phyloP scores from a whole-genome alignment of 2,888 invertebrate species.

The Lottia gigantea region DNA sequence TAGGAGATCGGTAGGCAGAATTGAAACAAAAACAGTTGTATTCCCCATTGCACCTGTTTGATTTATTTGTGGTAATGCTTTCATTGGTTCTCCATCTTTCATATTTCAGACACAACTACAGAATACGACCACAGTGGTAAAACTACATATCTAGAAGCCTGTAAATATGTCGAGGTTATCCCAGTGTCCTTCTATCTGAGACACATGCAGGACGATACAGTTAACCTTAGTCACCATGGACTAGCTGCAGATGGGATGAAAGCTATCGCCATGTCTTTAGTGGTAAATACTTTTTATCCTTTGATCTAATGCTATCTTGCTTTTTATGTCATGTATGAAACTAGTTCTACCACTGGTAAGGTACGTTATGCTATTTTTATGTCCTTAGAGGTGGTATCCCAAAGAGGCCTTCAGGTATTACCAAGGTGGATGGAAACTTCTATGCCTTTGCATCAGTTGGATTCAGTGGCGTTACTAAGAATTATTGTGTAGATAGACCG shows the following conservation, averaged over 20 bases:
- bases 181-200: slow-evolving; percentile 66
- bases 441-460: no score
- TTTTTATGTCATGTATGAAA: no score
- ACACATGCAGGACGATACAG: slow-evolving; percentile 60
- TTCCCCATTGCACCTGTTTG: neutral
- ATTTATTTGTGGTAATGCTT: neutral
- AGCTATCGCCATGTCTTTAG: slow-evolving; percentile 63
- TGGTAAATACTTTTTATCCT: slow-evolving; percentile 46
- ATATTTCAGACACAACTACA: slow-evolving; percentile 45
- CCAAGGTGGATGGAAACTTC: no score
- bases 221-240: slow-evolving; percentile 66
- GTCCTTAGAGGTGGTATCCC: no score
- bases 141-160: slow-evolving; percentile 63
- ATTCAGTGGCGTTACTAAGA: no score
- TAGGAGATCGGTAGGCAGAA: no score
- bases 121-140: slow-evolving; percentile 62
- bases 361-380: no score
- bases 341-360: no score
- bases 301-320: no score
- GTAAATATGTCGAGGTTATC: slow-evolving; percentile 60
- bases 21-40: no score
- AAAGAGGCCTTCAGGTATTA: no score
- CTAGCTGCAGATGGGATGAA: slow-evolving; percentile 62
- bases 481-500: no score
- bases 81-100: neutral